Conservation (phyloP, 2,113 vertebrate species). For the Albula glossodonta region DNA sequence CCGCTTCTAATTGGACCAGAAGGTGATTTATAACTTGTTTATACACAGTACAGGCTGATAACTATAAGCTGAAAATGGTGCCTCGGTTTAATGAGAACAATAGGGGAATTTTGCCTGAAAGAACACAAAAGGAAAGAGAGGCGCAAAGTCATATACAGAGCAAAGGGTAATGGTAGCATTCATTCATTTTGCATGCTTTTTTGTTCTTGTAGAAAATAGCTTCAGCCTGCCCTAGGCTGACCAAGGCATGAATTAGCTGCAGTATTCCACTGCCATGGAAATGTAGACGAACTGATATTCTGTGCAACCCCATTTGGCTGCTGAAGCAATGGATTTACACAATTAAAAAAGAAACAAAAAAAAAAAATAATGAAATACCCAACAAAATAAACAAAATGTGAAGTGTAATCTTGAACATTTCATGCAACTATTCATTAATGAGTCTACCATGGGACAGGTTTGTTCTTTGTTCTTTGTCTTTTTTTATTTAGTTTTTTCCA, state of each 20-base stretch:
- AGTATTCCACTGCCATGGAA: not conserved
- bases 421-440: not conserved
- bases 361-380: not conserved
- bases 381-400: no score
- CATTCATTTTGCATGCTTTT: not conserved
- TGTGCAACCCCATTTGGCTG: not conserved
- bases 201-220: not conserved
- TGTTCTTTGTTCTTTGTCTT: no score
- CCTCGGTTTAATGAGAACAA: not conserved
- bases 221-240: not conserved
- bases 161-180: not conserved
- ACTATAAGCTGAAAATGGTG: not conserved
- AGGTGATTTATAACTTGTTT: not conserved
- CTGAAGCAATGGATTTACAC: not conserved
- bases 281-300: not conserved
- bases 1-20: conserved; percentile 2
- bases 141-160: not conserved
- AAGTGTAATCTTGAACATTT: not conserved
- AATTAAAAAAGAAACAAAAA: not conserved
- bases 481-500: no score
- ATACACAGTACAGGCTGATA: not conserved
- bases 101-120: not conserved
- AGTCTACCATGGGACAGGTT: no score
- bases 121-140: not conserved
- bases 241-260: not conserved